A percentile compares a stretch with the other conserved stretches of the same genome.
These are phyloP conservation scores for Anser cygnoides DNA, from an alignment of 2,113 vertebrate genomes.

Conservation along the genomic window DNA sequence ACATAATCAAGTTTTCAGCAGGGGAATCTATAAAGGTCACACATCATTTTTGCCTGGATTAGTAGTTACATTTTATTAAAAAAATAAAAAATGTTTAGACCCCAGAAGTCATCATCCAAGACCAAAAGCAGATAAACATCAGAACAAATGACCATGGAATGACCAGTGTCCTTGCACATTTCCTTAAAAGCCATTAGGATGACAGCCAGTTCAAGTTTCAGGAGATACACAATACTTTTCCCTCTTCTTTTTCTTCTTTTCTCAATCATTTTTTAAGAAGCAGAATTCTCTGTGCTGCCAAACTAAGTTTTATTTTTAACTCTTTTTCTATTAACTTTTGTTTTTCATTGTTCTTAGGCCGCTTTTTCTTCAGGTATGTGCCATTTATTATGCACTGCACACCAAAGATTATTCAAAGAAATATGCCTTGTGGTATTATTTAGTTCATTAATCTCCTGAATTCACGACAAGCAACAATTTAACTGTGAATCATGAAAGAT, in stretches of 20 bases:
- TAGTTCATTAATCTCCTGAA: background rate
- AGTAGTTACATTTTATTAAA: background rate
- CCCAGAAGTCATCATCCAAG: background rate
- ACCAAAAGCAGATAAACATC: background rate
- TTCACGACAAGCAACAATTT: background rate
- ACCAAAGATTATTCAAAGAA: background rate
- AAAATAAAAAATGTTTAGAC: accelerated
- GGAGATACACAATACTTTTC: background rate
- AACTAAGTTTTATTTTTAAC: background rate
- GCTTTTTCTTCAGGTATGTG: background rate
- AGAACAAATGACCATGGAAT: background rate
- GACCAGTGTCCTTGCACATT: background rate
- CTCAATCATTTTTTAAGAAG: background rate
- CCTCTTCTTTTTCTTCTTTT: background rate
- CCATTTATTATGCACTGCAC: background rate
- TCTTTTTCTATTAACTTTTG: background rate
- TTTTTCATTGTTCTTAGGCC: background rate
- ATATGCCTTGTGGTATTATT: background rate
- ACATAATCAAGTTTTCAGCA: accelerated
- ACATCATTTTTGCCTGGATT: background rate
- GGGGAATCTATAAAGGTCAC: background rate
- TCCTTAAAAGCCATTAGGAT: background rate
- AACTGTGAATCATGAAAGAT: background rate
- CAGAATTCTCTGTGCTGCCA: background rate
- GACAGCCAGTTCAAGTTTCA: background rate